Evolutionary conservation across 2,888 invertebrate species (phyloP), one percentile per base, ranked within the genome.

Genomic region (Rutpela maculata): DNA sequence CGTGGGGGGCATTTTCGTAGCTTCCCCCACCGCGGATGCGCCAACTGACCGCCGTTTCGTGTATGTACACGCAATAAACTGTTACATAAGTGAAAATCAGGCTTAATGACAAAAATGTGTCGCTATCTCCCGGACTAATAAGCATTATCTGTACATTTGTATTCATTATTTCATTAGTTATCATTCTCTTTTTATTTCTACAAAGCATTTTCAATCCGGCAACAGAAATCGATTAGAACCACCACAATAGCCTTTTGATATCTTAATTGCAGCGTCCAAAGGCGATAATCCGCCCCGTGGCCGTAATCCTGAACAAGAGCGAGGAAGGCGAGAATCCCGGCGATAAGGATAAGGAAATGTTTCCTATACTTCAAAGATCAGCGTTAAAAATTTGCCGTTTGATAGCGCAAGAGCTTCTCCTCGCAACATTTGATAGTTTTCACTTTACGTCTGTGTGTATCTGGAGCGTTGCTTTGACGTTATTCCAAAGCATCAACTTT

Each of bases 281-380:
- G 38, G 43, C 43, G 43, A 65, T 65, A 65, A 65, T 65, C 38
- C 43, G 38, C 59, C 59, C 18, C 57, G n/a, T 31, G 69, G 12
- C 18, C 19, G 11, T 35, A 66, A 66, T 66, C 65, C 22, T 19
- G 43, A 66, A 19, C 38, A 66, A 38, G 19, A 18, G 63, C 38
- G 17, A 56, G 68, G 17, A 63, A 35, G 10, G 65, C 38, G 57
- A 35, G 59, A 35, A 59, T 11, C 57, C 35, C 6, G 10, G 19
- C 56, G 69, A 69, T 69, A 69, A 69, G 57, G 65, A 65, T 59
- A 35, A 56, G 56, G 68, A 57, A 31, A 68, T 26, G 68, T 31
- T 31, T 55, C 31, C 31, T 38, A 35, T 11, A 69, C 69, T 38
- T 69, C 57, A 57, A 69, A 56, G 26, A 69, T 57, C 57, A 17